Evolutionary conservation across 2,888 invertebrate species (phyloP).

Genomic region (Julus scandinavius): DNA sequence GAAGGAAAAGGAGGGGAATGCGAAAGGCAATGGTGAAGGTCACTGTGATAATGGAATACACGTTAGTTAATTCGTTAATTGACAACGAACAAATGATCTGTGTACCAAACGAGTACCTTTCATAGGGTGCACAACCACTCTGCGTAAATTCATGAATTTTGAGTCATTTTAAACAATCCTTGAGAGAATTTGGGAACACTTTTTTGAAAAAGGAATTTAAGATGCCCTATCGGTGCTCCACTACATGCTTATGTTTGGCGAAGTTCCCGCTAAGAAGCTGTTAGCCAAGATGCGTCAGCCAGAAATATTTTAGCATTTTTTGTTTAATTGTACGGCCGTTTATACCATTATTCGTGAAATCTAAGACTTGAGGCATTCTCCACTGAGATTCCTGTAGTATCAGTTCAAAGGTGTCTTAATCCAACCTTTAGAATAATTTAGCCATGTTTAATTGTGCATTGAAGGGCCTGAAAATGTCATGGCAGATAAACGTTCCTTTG

Average conservation of each 20-base stretch:
- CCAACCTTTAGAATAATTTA: too few species aligned
- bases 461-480: neutral
- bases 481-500: neutral
- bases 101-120: neutral
- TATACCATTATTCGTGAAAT: neutral
- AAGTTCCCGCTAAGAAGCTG: neutral
- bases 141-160: neutral
- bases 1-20: neutral
- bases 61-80: slow-evolving; percentile 29
- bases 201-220: neutral
- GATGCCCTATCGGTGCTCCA: neutral
- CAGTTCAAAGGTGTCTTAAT: too few species aligned
- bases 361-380: too few species aligned
- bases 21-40: neutral
- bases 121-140: neutral
- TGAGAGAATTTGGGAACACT: slow-evolving; percentile 13
- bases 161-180: neutral
- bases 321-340: neutral
- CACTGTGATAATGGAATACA: slow-evolving; percentile 5
- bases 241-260: neutral
- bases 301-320: neutral
- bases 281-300: neutral
- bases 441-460: neutral
- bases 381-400: too few species aligned
- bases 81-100: neutral